Conservation (phyloP, 2,797 vertebrate genomes). For the Eidolon dupreanum region DNA sequence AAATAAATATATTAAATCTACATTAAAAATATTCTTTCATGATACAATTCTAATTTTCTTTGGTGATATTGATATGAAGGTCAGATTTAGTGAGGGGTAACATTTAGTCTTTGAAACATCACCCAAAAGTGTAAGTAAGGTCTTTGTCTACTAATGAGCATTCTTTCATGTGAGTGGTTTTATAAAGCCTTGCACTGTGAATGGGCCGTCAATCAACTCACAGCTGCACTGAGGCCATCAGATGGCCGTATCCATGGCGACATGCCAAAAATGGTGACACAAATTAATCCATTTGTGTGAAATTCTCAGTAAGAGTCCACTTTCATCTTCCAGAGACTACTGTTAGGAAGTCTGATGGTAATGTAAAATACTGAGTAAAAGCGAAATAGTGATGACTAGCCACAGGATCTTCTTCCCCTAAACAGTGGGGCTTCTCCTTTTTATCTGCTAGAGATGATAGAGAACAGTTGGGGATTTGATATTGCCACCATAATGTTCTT, state of each 20-base stretch:
- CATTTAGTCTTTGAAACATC: constrained; percentile 29
- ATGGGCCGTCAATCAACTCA: constrained; percentile 66
- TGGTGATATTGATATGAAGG: constrained; percentile 14
- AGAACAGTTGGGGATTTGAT: constrained; percentile 33
- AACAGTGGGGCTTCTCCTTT: constrained; percentile 56
- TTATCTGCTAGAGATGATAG: background rate
- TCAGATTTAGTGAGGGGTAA: constrained; percentile 33
- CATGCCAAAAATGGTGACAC: constrained; percentile 59
- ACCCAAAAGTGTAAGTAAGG: background rate
- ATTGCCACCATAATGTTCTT: background rate
- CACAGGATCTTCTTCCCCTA: background rate
- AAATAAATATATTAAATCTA: background rate
- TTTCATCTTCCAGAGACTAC: constrained; percentile 68
- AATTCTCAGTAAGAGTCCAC: constrained; percentile 63
- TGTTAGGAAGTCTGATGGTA: constrained; percentile 49
- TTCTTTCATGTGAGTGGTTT: constrained; percentile 54
- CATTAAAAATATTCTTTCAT: background rate
- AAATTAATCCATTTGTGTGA: constrained; percentile 75
- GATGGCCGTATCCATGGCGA: constrained; percentile 76
- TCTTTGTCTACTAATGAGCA: constrained; percentile 65
- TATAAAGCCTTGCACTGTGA: constrained; percentile 57
- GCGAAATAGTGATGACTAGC: background rate
- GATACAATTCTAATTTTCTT: background rate
- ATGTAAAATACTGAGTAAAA: constrained; percentile 44
- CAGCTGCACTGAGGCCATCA: constrained; percentile 40